Evolutionary conservation across 1,140 invertebrate genomes (phyloP).

Genomic region (Aphelinus atriplicis): DNA sequence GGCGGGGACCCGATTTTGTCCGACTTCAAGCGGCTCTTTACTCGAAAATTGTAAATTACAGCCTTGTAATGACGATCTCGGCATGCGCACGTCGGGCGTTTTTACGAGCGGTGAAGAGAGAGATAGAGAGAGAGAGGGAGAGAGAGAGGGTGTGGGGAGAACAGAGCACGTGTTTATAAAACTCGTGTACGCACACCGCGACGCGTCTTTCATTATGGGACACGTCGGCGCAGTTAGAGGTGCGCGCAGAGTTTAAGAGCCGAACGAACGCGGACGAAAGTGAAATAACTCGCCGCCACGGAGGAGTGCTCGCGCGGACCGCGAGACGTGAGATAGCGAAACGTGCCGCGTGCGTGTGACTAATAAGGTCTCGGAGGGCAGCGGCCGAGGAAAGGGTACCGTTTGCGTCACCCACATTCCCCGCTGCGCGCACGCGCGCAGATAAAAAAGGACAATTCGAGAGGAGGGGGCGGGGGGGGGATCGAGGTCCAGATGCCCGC

Average conservation of each 20-base stretch:
- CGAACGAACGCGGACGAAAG: constrained; percentile 15
- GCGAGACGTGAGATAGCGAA: not conserved
- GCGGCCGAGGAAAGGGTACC: not conserved
- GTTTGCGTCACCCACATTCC: not conserved
- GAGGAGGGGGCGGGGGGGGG: too few relatives aligned
- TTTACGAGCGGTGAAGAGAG: not conserved
- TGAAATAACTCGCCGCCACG: not conserved
- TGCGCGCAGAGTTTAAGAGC: not conserved
- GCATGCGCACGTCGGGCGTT: not conserved
- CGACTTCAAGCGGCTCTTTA: not conserved
- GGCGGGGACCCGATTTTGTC: too few relatives aligned
- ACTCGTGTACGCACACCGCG: too few relatives aligned
- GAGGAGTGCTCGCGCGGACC: not conserved
- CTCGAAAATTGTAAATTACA: constrained; percentile 20
- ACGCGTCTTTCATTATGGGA: not conserved
- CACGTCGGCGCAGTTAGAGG: constrained; percentile 7
- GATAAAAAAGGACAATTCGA: not conserved
- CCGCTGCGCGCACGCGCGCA: not conserved
- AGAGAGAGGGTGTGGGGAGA: not conserved
- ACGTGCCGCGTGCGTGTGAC: not conserved
- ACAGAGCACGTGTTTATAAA: constrained; percentile 1
- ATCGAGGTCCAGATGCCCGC: too few relatives aligned
- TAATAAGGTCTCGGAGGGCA: not conserved
- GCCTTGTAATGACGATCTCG: constrained; percentile 1
- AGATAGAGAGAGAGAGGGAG: too few relatives aligned